Conservation (phyloP, 2,113 vertebrate species). For the Halichoeres trimaculatus region DNA sequence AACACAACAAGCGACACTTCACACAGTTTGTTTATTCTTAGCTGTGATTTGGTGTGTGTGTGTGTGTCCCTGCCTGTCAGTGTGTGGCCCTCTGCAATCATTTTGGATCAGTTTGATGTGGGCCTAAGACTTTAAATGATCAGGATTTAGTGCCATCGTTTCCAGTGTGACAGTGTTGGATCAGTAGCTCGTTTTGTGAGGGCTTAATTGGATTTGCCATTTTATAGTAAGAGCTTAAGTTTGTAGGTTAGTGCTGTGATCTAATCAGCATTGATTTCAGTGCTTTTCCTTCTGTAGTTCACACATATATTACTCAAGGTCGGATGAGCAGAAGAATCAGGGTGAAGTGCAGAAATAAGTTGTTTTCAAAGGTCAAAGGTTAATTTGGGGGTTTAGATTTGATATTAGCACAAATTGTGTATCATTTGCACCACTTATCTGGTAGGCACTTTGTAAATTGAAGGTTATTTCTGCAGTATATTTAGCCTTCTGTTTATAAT, state of each 20-base stretch:
- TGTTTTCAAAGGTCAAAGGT: too few species aligned
- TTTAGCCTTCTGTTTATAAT: background rate
- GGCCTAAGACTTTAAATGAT: background rate
- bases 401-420: too few species aligned
- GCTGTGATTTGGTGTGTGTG: background rate
- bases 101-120: background rate
- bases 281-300: constrained; percentile 24
- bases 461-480: constrained; percentile 13
- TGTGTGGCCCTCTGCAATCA: background rate
- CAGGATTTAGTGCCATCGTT: background rate
- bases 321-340: too few species aligned
- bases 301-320: too few species aligned
- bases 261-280: constrained; percentile 30
- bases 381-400: too few species aligned
- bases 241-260: constrained; percentile 7
- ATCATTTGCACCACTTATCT: too few species aligned
- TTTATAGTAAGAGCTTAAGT: too few species aligned
- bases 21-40: background rate
- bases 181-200: too few species aligned
- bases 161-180: background rate
- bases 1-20: background rate
- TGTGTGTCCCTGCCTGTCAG: background rate
- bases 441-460: background rate
- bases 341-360: too few species aligned
- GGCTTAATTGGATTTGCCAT: too few species aligned